Base-by-base conservation (phyloP, 2,113 vertebrate genomes). In the Elgaria multicarinata region DNA sequence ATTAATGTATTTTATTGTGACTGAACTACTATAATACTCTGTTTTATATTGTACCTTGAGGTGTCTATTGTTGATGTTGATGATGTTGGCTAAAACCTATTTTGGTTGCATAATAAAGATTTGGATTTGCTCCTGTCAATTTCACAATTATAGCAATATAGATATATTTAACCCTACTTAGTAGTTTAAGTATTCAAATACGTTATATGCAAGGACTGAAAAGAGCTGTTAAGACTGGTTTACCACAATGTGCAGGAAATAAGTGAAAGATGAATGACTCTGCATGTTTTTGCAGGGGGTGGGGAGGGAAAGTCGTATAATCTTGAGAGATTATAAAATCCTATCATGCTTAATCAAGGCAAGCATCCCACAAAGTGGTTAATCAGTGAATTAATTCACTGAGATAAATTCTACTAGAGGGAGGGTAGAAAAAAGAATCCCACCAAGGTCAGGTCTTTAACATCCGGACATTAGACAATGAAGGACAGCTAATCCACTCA, bases 401-500 rank as follows among this genome's bases (percentile, higher is more conserved):
- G 75, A n/a, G 76, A 89, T 55, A 58, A 1, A 50, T 83, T 94
- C 83, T 93, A 87, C 88, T 42, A 46, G 82, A 74, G 82, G 44
- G 69, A 94, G 94, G 33, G 24, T 7, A 62, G 36, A 44, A n/a
- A 88, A 6, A 0, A 86, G 33, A 58, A 80, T 0, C 33, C 79
- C 36, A 46, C 91, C 62, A 84, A 95, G 24, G 85, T 69, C 16
- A 0, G 3, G 53, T 7, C 0, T 83, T 78, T 64, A 64, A 62
- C 87, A 93, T 88, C 77, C 94, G 13, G 91, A 91, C 80, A 84
- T 83, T 62, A 91, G 95, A 95, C 4, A 28, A 90, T 36, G 3
- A 87, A 77, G 0, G 1, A 90, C 91, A 2, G 16, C 91, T 90
- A 86, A 94, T 58, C 24, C 79, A 78, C 83, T 93, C 14, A 91